Percentiles rank a stretch among this genome's conserved stretches.
Conservation (phyloP, 1,140 invertebrate species). For the Wiebesia pumilae region DNA sequence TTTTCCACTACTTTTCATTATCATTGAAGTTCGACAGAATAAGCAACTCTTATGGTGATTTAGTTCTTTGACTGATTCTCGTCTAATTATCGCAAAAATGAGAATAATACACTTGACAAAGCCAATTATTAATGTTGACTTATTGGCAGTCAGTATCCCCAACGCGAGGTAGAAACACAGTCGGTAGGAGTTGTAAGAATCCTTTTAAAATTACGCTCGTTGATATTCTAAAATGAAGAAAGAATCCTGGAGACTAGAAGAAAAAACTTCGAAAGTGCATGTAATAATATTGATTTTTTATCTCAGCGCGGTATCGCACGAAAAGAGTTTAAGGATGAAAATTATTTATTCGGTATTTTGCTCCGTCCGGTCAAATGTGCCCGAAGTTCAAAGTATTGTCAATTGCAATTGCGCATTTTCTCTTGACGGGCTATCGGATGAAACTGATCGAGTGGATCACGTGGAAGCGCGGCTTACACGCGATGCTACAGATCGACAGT, state of each 20-base stretch:
- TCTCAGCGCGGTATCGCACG: neutral
- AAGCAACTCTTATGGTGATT: neutral
- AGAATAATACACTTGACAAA: neutral
- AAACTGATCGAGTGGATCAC: constrained; percentile 32
- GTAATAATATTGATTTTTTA: neutral
- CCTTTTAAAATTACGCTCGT: no score
- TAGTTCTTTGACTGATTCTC: neutral
- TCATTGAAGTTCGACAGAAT: neutral
- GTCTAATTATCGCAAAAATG: neutral
- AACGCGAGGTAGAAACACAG: neutral
- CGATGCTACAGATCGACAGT: constrained; percentile 39
- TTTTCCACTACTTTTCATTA: neutral
- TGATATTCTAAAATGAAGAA: no score
- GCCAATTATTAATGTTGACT: neutral
- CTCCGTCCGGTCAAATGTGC: constrained; percentile 8
- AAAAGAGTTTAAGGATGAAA: neutral
- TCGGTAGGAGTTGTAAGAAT: neutral
- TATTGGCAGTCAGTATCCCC: neutral
- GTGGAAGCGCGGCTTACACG: neutral
- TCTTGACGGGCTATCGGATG: constrained; percentile 22
- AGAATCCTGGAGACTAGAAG: no score
- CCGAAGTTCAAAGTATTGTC: neutral
- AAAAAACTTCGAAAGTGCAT: neutral
- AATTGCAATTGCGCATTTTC: constrained; percentile 42
- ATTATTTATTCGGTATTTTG: constrained; percentile 44